These are phyloP conservation scores for Scaptomyza hsui DNA, from an alignment of 1,140 invertebrate species.

Conservation along the genomic window DNA sequence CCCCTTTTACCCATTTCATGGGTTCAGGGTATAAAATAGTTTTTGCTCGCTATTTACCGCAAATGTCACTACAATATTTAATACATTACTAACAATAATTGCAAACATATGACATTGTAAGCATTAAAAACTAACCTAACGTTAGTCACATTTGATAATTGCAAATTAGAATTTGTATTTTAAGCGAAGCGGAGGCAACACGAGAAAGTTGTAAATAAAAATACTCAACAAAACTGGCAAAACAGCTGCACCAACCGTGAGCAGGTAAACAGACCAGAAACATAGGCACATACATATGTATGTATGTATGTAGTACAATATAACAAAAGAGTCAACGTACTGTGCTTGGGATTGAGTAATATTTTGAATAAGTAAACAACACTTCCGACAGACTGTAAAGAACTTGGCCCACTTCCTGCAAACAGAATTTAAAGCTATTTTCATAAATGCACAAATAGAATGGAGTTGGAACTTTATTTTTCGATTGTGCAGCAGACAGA, in stretches of 20 bases:
- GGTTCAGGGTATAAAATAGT: no score
- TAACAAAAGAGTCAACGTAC: slow-evolving; percentile 50
- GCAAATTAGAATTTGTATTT: no score
- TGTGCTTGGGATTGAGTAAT: slow-evolving; percentile 50
- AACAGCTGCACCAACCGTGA: slow-evolving; percentile 53
- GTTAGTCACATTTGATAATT: no score
- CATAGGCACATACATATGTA: slow-evolving; percentile 1
- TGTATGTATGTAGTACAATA: not conserved
- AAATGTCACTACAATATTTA: no score
- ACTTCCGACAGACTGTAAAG: not conserved
- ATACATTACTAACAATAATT: no score
- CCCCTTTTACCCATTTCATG: no score
- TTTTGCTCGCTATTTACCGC: no score
- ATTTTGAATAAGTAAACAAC: slow-evolving; percentile 37
- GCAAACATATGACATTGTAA: no score
- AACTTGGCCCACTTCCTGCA: not conserved
- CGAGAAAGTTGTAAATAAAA: not conserved
- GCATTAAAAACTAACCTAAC: no score
- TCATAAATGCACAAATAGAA: not conserved
- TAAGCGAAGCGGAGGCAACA: not conserved
- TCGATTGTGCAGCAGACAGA: not conserved
- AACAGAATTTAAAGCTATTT: not conserved
- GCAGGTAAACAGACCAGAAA: slow-evolving; percentile 28
- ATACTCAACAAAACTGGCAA: slow-evolving; percentile 3
- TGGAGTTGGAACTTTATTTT: not conserved